Base-by-base conservation (phyloP, 2,888 invertebrate genomes). In the Thecocarcelia acutangulata region DNA sequence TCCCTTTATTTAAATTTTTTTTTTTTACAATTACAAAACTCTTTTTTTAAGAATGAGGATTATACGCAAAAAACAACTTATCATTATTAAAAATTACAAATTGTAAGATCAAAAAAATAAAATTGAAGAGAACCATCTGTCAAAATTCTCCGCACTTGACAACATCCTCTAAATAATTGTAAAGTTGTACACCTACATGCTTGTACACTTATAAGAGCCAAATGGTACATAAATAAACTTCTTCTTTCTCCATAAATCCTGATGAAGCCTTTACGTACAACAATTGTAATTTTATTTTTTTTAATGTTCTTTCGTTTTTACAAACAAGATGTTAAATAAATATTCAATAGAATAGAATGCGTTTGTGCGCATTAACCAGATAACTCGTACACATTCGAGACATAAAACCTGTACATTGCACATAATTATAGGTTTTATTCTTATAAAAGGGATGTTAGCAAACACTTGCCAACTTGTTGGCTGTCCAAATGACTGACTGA, bases 101-200 rank as follows among this genome's bases (percentile, higher is more conserved):
- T 87, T 87, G 87, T 78, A 70, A 88, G 87, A 88, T 88, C 87
- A 88, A 88, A 88, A 87, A 87, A 88, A 86, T 85, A 85, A 85
- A 87, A 85, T 85, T 87, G 86, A 85, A 88, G 86, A 85, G 85
- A 85, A 88, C 89, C 89, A 89, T 89, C 89, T 89, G 89, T 89
- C 89, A 89, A 89, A 88, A 87, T 89, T 90, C 89, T 86, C 87
- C 85, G 85, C 79, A 83, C 83, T 84, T 70, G 78, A 76, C 77
- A 77, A 63, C 68, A 80, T 37, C 56, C 50, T 70, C 19, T n/a
- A 58, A 82, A 66, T 64, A 63, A 37, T 66, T 56, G 56, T 48
- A 4, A 50, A n/a, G 28, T 46, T 73, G 21, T 52, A 44, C 50
- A 50, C 54, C 46, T 50, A 58, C 48, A 73, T 0, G n/a, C n/a